phyloP scores from a whole-genome alignment of 2,888 invertebrate genomes.

The Parochlus steinenii region DNA sequence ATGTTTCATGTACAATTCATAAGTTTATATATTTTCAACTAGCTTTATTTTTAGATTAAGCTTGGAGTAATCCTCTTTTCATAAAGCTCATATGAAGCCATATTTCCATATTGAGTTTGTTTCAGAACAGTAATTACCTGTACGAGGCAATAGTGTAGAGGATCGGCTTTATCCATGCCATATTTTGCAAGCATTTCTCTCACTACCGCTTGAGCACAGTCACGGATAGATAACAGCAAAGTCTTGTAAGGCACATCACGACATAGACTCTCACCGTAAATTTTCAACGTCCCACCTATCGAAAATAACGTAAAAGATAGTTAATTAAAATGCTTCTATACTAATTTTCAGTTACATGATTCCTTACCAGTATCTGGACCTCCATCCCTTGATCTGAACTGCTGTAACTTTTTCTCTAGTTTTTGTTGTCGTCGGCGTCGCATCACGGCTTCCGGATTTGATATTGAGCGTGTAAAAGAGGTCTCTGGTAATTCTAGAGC shows the following conservation, averaged over 20 bases:
- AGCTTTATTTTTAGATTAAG: too few species aligned
- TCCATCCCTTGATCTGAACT: slow-evolving; percentile 88
- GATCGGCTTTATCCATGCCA: slow-evolving; percentile 78
- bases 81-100: too few species aligned
- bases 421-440: slow-evolving; percentile 89
- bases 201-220: slow-evolving; percentile 83
- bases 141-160: slow-evolving; percentile 82
- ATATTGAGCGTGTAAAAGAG: slow-evolving; percentile 96
- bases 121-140: too few species aligned
- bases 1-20: too few species aligned
- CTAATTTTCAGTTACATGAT: not conserved
- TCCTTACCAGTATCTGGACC: slow-evolving; percentile 69
- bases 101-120: too few species aligned
- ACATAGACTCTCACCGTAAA: slow-evolving; percentile 92
- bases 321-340: not conserved
- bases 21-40: too few species aligned
- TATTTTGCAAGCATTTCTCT: slow-evolving; percentile 96
- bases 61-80: too few species aligned
- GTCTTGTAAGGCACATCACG: slow-evolving; percentile 98
- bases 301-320: slow-evolving; percentile 12
- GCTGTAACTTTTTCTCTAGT: slow-evolving; percentile 87
- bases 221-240: slow-evolving; percentile 78
- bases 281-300: slow-evolving; percentile 70
- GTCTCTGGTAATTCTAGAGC: slow-evolving; percentile 84
- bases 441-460: slow-evolving; percentile 99